Percentiles rank a stretch among this genome's conserved stretches.
Conservation (phyloP, 2,113 vertebrate genomes). For the Syrrhaptes paradoxus region DNA sequence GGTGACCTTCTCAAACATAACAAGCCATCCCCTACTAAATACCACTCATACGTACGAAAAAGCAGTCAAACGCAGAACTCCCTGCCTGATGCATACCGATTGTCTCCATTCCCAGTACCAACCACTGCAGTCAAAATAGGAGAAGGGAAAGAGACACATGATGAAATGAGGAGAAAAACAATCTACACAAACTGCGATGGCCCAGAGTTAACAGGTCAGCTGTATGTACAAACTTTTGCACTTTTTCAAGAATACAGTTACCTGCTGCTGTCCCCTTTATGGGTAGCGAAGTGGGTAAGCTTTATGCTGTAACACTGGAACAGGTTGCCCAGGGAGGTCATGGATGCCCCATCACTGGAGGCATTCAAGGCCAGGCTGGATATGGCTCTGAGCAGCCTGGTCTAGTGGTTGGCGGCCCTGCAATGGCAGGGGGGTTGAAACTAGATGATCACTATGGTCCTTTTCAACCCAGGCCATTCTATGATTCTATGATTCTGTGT, state of each 20-base stretch:
- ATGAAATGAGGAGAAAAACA: neutral
- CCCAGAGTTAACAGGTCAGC: neutral
- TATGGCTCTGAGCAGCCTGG: too few species aligned
- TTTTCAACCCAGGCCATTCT: too few species aligned
- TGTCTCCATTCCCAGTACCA: neutral
- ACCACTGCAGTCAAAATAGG: neutral
- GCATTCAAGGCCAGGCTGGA: too few species aligned
- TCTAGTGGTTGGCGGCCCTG: too few species aligned
- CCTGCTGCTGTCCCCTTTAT: neutral
- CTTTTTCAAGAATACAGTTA: neutral
- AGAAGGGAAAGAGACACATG: neutral
- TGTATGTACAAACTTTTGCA: neutral
- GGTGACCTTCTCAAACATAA: neutral
- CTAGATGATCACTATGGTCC: too few species aligned
- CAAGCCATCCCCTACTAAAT: neutral
- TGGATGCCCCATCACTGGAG: too few species aligned
- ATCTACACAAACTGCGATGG: neutral
- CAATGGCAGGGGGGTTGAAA: too few species aligned
- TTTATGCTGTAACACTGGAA: neutral
- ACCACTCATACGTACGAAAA: rapidly evolving
- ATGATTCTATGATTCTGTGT: too few species aligned
- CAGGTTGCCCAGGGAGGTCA: too few species aligned
- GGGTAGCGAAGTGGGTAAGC: neutral
- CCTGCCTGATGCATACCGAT: neutral
- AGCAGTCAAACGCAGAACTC: neutral